phyloP scores from a whole-genome alignment of 2,888 invertebrate species.

The Drosophila conformis region DNA sequence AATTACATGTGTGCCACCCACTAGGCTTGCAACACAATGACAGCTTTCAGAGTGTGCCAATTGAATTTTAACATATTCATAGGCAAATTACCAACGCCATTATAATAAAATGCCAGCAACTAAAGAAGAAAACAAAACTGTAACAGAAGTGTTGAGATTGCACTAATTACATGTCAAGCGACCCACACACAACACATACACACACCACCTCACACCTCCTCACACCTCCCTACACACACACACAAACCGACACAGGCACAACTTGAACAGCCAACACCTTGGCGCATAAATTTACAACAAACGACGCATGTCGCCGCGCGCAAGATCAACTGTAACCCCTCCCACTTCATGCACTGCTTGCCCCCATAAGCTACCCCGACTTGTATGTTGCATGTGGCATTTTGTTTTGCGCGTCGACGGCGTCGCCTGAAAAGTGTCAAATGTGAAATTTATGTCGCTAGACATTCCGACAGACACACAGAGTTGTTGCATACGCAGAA shows the following conservation, averaged over 20 bases:
- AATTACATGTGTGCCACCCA: constrained; percentile 56
- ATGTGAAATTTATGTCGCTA: constrained; percentile 77
- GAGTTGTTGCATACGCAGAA: constrained; percentile 21
- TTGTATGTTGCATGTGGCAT: constrained; percentile 53
- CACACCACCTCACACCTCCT: constrained; percentile 48
- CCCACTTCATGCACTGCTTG: not conserved
- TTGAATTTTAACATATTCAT: constrained; percentile 76
- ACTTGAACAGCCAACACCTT: constrained; percentile 67
- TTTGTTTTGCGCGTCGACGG: constrained; percentile 47
- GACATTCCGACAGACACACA: constrained; percentile 31
- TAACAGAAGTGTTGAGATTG: constrained; percentile 79
- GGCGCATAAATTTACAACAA: constrained; percentile 76
- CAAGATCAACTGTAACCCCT: constrained; percentile 4
- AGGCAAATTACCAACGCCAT: constrained; percentile 58
- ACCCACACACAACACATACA: constrained; percentile 44
- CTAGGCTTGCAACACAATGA: constrained; percentile 28
- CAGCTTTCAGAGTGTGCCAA: constrained; percentile 64
- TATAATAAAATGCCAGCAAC: constrained; percentile 19
- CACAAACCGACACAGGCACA: not conserved
- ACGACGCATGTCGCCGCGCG: constrained; percentile 72
- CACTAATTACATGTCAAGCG: constrained; percentile 77
- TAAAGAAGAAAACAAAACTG: constrained; percentile 34
- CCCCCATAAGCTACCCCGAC: not conserved
- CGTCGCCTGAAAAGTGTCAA: constrained; percentile 73
- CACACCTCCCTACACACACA: constrained; percentile 27